Evolutionary conservation across 2,888 invertebrate genomes (phyloP).

Genomic region (Junonia oenone): DNA sequence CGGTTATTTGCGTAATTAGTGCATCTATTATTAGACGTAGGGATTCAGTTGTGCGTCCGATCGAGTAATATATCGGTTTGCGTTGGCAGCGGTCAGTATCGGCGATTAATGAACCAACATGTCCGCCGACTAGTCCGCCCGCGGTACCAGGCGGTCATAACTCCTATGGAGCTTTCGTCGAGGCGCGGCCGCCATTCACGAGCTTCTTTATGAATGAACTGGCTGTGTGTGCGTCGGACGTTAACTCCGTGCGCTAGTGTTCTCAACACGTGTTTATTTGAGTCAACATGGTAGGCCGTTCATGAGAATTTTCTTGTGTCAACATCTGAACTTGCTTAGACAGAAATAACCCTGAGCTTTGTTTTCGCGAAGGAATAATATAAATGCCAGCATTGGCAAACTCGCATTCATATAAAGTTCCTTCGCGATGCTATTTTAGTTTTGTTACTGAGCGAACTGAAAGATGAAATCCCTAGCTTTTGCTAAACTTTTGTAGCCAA

Average conservation of each 20-base stretch:
- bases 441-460: slow-evolving; percentile 5
- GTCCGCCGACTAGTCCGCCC: slow-evolving; percentile 61
- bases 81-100: slow-evolving; percentile 37
- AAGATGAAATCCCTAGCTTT: slow-evolving; percentile 6
- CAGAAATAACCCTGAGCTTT: slow-evolving; percentile 70
- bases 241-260: slow-evolving; percentile 41
- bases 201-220: slow-evolving; percentile 56
- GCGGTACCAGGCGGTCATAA: slow-evolving; percentile 64
- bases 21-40: slow-evolving; percentile 22
- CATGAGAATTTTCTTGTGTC: slow-evolving; percentile 76
- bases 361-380: slow-evolving; percentile 54
- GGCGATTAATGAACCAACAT: slow-evolving; percentile 56
- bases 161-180: slow-evolving; percentile 55
- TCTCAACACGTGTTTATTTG: slow-evolving; percentile 67
- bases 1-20: slow-evolving; percentile 24
- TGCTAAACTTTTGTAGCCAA: not conserved
- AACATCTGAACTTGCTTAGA: slow-evolving; percentile 62
- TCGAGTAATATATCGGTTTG: slow-evolving; percentile 22
- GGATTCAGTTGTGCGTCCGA: slow-evolving; percentile 21
- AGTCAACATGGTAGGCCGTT: slow-evolving; percentile 69
- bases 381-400: slow-evolving; percentile 27
- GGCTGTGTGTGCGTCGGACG: slow-evolving; percentile 48
- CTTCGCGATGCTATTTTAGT: slow-evolving; percentile 17
- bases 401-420: slow-evolving; percentile 16
- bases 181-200: slow-evolving; percentile 50